Percentiles rank a stretch among this genome's conserved stretches.
Conservation (phyloP, 2,888 invertebrate species). For the Volucella inanis region DNA sequence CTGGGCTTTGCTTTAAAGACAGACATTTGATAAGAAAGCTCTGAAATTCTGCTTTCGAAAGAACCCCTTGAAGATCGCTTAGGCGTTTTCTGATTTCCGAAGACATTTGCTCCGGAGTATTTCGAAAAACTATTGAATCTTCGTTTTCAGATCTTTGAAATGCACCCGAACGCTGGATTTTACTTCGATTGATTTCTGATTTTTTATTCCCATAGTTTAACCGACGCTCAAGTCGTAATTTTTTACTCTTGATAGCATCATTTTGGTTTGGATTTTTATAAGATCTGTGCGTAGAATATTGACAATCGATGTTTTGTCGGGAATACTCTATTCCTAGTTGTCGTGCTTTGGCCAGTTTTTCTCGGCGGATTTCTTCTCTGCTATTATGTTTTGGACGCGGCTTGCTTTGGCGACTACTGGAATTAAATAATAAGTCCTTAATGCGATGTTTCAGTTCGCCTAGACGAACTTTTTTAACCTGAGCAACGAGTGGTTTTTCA, state of each 20-base stretch:
- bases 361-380: constrained; percentile 26
- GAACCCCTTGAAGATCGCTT: not conserved
- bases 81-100: not conserved
- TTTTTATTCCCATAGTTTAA: constrained; percentile 49
- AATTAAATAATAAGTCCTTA: constrained; percentile 22
- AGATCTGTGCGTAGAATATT: not conserved
- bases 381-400: constrained; percentile 3
- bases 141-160: not conserved
- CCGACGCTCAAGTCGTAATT: constrained; percentile 38
- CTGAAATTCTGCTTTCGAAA: constrained; percentile 20
- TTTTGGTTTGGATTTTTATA: not conserved
- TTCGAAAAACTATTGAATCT: not conserved
- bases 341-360: constrained; percentile 43
- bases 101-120: not conserved
- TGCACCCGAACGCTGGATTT: not conserved
- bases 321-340: constrained; percentile 51
- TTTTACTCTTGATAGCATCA: not conserved
- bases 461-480: constrained; percentile 54
- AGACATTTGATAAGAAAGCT: constrained; percentile 35
- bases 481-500: constrained; percentile 39
- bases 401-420: not conserved
- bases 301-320: constrained; percentile 24
- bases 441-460: constrained; percentile 45
- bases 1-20: not conserved
- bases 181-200: constrained; percentile 35